These are phyloP conservation scores for Lutjanus campechanus DNA, from an alignment of 2,797 vertebrate species.

Conservation along the genomic window DNA sequence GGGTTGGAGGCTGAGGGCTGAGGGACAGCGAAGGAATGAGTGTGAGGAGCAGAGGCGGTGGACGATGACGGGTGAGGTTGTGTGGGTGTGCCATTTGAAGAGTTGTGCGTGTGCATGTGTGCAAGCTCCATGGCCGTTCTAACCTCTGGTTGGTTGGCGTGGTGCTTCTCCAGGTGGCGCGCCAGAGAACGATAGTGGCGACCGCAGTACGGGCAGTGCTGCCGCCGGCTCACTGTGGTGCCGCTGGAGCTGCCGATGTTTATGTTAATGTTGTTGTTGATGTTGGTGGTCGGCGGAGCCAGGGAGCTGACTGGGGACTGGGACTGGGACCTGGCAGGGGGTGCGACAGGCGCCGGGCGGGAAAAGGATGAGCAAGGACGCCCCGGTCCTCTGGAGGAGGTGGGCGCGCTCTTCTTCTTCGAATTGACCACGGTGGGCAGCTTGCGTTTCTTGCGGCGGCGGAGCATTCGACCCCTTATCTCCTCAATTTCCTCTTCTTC, in stretches of 20 bases:
- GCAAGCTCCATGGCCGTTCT: conserved; percentile 86
- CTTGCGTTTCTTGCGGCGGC: conserved; percentile 86
- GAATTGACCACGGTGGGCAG: conserved; percentile 47
- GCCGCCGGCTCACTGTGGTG: conserved; percentile 73
- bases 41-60: conserved; percentile 63
- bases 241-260: conserved; percentile 82
- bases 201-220: conserved; percentile 87
- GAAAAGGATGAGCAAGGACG: conserved; percentile 81
- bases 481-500: conserved; percentile 87
- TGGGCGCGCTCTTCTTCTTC: conserved; percentile 78
- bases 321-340: conserved; percentile 67
- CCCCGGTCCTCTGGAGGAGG: conserved; percentile 70
- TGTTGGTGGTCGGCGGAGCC: conserved; percentile 83
- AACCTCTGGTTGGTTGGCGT: conserved; percentile 86
- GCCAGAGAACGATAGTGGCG: conserved; percentile 87
- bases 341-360: conserved; percentile 55
- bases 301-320: conserved; percentile 59
- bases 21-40: conserved; percentile 79
- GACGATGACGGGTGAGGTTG: conserved; percentile 71
- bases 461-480: conserved; percentile 85
- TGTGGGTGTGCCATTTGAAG: conserved; percentile 62
- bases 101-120: conserved; percentile 69
- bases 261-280: conserved; percentile 89
- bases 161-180: conserved; percentile 88
- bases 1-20: conserved; percentile 74